Conservation (phyloP, 2,113 vertebrate species). For the Tachysurus fulvidraco region DNA sequence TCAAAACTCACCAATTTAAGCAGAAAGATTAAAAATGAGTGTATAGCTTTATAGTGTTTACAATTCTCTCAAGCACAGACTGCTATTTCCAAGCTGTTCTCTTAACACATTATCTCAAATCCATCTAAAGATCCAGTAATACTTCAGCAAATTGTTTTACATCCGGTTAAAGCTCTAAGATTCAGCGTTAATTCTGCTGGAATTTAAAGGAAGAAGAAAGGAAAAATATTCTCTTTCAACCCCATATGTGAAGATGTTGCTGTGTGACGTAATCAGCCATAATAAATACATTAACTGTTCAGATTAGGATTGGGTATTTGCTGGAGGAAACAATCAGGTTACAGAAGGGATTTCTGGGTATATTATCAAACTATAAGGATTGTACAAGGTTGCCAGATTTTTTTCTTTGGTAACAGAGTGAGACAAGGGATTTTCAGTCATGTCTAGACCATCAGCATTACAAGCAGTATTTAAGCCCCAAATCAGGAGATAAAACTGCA, state of each 20-base stretch:
- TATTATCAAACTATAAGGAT: background rate
- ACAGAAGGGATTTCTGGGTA: background rate
- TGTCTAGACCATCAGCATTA: background rate
- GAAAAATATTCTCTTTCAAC: background rate
- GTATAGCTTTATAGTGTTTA: background rate
- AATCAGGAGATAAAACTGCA: background rate
- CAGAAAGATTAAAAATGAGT: background rate
- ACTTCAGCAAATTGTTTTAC: background rate
- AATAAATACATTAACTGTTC: background rate
- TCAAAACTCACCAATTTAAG: background rate
- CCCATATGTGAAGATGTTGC: background rate
- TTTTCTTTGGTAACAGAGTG: background rate
- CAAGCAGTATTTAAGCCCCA: background rate
- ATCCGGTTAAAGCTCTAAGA: background rate
- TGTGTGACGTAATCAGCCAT: too few species aligned
- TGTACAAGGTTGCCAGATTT: background rate
- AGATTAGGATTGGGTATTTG: background rate
- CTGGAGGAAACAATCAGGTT: background rate
- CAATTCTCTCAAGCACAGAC: background rate
- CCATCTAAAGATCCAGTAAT: constrained; percentile 2
- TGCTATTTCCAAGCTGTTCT: too few species aligned
- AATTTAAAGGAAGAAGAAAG: background rate
- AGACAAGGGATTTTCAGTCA: background rate
- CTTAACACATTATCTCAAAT: background rate
- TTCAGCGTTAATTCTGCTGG: background rate